Base-by-base conservation (phyloP, 2,888 invertebrate genomes). In the Athrips mouffetella region DNA sequence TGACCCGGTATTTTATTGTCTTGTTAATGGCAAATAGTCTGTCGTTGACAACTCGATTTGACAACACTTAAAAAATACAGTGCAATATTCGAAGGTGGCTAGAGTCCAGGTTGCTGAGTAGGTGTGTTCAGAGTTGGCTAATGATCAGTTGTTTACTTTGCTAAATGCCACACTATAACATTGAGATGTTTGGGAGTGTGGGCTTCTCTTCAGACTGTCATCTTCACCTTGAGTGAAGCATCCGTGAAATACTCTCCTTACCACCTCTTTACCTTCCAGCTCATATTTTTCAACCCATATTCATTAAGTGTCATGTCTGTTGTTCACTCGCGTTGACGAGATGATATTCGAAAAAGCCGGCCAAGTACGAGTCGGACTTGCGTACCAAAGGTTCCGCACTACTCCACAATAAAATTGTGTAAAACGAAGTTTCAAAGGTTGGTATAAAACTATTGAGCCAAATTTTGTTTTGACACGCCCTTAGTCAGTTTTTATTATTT, bases 61-160 rank as follows among this genome's bases (percentile, higher is more conserved):
- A 59, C 53, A 58, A 53, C 59, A 52, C 49, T n/a, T n/a, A n/a
- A 5, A 55, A 54, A 56, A 58, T 59, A 55, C 55, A 33, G 57
- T 57, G 61, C 67, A 63, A 69, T 65, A 58, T 56, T 55, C 23
- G 59, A 55, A 61, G 59, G 58, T 70, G 70, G 71, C 66, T 50
- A 49, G 47, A 54, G 57, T 67, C 70, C 66, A 70, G 70, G 60
- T 53, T 51, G 45, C 52, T 55, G 49, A 41, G 53, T 50, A 31
- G 44, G 30, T 21, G 44, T 44, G 44, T 13, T 7, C 15, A 21
- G 7, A 10, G 20, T 61, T 67, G 60, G 66, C 67, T 57, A 51
- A 55, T 60, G 57, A 58, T 49, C 55, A 54, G 63, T 48, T 58
- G 55, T 70, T 67, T 68, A 67, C 62, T 58, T 59, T 56, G 54